Base-by-base conservation (phyloP, 1,140 invertebrate species). In the Archivesica marissinica region DNA sequence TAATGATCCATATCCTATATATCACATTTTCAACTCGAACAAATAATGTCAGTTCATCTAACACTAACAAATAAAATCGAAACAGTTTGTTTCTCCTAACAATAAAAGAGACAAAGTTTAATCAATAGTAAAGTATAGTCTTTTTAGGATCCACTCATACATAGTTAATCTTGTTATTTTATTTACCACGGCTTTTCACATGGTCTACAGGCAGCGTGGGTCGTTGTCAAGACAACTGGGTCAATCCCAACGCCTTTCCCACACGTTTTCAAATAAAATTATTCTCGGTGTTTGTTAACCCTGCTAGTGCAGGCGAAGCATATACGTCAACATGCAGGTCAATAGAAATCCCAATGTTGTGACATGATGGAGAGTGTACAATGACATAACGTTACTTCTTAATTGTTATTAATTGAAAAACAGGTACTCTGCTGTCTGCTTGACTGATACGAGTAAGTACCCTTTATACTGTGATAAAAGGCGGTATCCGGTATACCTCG, bases 91-190 rank as follows among this genome's bases (percentile, higher is more conserved):
- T 64, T 64, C 59, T 35, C 59, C 30, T 35, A 0, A 7, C 30
- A 64, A 11, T 52, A 64, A 30, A 28, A 59, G 54, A 59, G 7
- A 59, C 54, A 25, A 72, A 52, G 28, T 47, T 47, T 72, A 44
- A 72, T 50, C 68, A 50, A 72, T 72, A 72, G n/a, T 20, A 72
- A 72, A 72, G 15, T 50, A 50, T 44, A 2, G 41, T 44, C 41
- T 50, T 72, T 44, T 72, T 30, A 41, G 39, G 68, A 44, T 72
- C 17, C 28, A 47, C 68, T 72, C 41, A 72, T 72, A 72, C 68
- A 72, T 72, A 17, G 68, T 72, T 72, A 50, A 72, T 72, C 41
- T 50, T 72, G 41, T 72, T 72, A 64, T 72, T 44, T 72, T 72
- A 72, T 72, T 72, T 72, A 72, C 68, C 39, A 50, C 50, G 28